Evolutionary conservation across 2,888 invertebrate species (phyloP), one percentile per base, ranked within the genome.

Genomic region (Drosophila nigricruria): DNA sequence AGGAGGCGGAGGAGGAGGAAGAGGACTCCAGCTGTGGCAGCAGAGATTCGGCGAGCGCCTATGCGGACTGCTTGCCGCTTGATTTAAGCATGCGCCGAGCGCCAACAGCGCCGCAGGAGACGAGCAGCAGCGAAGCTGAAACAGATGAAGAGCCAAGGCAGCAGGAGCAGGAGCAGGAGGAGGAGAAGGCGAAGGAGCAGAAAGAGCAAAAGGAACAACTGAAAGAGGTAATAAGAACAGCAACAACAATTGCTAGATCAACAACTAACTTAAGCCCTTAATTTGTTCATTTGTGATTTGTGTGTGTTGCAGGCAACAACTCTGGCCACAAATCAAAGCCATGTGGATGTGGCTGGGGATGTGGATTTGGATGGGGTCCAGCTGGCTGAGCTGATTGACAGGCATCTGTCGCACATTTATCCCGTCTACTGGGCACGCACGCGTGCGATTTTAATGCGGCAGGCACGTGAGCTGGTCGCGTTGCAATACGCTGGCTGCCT

Each of bases 381-480:
- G 82, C 82, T 88, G 82, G 80, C 71, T 38, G 66, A 75, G 42
- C 82, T 96, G 83, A 94, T 95, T 81, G 95, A 95, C 88, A 94
- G 93, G 88, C 94, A 95, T 92, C 94, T 96, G 84, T 94, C 95
- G 57, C 93, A 94, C 78, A 94, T 95, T 90, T 96, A 95, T 92
- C 94, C 94, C 73, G 94, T 95, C 89, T 95, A 94, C 90, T 89
- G 81, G 77, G 93, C 94, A 74, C 93, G 94, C 86, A 94, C 94
- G 67, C 93, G 94, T 84, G 94, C 94, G 88, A 94, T 95, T 88
- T 93, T 96, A 91, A 94, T 95, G 81, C 94, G 95, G 62, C 95
- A 96, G 93, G 96, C 96, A 60, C 94, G 95, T 85, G 95, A 95
- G 92, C 93, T 96, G 70, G 94, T 96, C 81, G 95, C 90, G 3